These are phyloP conservation scores for Drosophila repletoides DNA, from an alignment of 1,140 invertebrate species.

Conservation along the genomic window DNA sequence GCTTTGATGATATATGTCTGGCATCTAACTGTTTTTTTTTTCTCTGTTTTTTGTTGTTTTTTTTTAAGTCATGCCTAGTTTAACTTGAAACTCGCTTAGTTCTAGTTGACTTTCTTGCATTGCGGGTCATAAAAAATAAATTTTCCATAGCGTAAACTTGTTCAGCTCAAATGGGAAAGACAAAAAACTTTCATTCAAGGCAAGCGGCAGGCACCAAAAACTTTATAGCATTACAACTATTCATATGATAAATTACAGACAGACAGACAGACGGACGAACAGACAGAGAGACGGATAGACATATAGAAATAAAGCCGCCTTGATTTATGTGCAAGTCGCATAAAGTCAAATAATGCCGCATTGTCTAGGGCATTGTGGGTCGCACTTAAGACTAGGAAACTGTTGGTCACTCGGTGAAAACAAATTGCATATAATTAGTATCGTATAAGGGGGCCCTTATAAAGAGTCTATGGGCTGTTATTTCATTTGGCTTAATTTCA, in stretches of 20 bases:
- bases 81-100: constrained; percentile 24
- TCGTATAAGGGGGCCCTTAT: constrained; percentile 25
- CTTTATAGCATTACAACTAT: constrained; percentile 32
- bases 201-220: constrained; percentile 3
- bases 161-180: constrained; percentile 5
- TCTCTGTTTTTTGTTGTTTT: no score
- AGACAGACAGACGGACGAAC: constrained; percentile 14
- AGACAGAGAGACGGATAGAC: constrained; percentile 1
- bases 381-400: constrained; percentile 2
- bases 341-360: neutral
- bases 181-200: constrained; percentile 48
- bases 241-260: constrained; percentile 35
- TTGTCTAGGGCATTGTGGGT: constrained; percentile 26
- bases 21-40: constrained; percentile 25
- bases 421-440: constrained; percentile 54
- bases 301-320: constrained; percentile 10
- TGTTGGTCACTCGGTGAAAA: constrained; percentile 33
- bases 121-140: constrained; percentile 8
- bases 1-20: neutral
- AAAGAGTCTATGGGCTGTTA: constrained; percentile 30
- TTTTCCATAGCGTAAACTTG: constrained; percentile 29
- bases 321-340: constrained; percentile 28
- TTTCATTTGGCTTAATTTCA: constrained; percentile 44
- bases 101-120: constrained; percentile 40
- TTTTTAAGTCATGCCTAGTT: constrained; percentile 43